These are phyloP conservation scores for Adelges cooleyi DNA, from an alignment of 1,140 invertebrate species.

Conservation along the genomic window DNA sequence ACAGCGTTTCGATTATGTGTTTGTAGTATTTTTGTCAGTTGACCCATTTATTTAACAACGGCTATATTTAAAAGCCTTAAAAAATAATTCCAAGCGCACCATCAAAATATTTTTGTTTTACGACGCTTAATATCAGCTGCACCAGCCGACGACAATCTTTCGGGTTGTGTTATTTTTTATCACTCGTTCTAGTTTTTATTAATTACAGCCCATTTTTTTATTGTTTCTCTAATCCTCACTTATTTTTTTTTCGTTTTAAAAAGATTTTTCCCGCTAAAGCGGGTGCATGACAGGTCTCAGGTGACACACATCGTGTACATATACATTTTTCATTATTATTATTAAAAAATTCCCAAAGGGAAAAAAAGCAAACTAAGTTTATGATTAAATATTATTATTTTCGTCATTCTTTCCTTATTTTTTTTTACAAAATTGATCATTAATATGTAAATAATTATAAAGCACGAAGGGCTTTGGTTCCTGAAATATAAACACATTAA, in stretches of 20 bases:
- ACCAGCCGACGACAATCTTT: too few species aligned
- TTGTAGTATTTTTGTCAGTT: not conserved
- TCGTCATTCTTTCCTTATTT: not conserved
- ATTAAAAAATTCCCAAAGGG: not conserved
- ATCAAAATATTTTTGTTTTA: too few species aligned
- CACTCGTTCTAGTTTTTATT: too few species aligned
- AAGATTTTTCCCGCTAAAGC: not conserved
- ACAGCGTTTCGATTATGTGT: not conserved
- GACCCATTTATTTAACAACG: too few species aligned
- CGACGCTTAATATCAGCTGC: too few species aligned
- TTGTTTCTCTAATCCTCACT: constrained; percentile 2
- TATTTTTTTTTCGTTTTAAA: not conserved
- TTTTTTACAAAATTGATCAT: not conserved
- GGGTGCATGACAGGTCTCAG: constrained; percentile 1
- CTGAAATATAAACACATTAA: too few species aligned
- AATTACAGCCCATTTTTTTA: constrained; percentile 7
- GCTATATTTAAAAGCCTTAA: not conserved
- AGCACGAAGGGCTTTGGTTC: not conserved
- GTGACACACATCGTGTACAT: constrained; percentile 3
- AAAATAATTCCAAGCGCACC: constrained; percentile 2
- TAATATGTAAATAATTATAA: not conserved
- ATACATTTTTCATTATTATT: constrained; percentile 12
- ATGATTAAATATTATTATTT: constrained; percentile 18
- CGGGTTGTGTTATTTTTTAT: too few species aligned
- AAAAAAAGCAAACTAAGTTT: not conserved